Base-by-base conservation (phyloP, 2,888 invertebrate species). In the Drosophila formosana region DNA sequence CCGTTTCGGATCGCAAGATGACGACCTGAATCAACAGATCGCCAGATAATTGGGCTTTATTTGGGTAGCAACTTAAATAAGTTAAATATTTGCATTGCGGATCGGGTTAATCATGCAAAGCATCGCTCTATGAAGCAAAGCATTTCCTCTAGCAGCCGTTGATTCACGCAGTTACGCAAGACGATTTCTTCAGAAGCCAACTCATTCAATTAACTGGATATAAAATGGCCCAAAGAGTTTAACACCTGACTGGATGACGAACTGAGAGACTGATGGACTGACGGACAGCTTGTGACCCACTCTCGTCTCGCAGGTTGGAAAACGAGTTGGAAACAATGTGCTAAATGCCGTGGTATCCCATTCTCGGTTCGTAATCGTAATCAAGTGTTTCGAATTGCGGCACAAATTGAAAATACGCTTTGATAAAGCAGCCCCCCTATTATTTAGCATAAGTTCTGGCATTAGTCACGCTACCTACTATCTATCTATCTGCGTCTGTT, bases 401-500 rank as follows among this genome's bases (percentile, higher is more conserved):
- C 71, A 78, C 67, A 66, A 67, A 75, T 66, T 57, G 74, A 55
- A 75, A 69, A 56, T 23, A 56, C 34, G 18, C 9, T 41, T 25
- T 25, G 26, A 49, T 7, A 57, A 65, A 52, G 72, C 71, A 5
- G 11, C 57, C 45, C 51, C 52, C 53, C 64, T 18, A 13, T 58
- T 74, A 66, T 73, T 81, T 73, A 81, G 81, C 79, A 72, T 84
- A 66, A 49, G 75, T 72, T 64, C 39, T 65, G 34, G 57, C 43
- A 74, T 84, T 82, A 84, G 80, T 82, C 82, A 82, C 57, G 47
- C 52, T 37, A 26, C 53, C 18, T 51, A 63, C 30, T 60, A 53
- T n/a, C 62, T 50, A 4, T 34, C 50, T 41, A 18, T n/a, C 18
- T 13, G 18, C 18, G 18, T 41, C 5, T 6, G 6, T 13, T 3